Evolutionary conservation across 2,797 vertebrate genomes (phyloP).

Genomic region (Protonibea diacanthus): DNA sequence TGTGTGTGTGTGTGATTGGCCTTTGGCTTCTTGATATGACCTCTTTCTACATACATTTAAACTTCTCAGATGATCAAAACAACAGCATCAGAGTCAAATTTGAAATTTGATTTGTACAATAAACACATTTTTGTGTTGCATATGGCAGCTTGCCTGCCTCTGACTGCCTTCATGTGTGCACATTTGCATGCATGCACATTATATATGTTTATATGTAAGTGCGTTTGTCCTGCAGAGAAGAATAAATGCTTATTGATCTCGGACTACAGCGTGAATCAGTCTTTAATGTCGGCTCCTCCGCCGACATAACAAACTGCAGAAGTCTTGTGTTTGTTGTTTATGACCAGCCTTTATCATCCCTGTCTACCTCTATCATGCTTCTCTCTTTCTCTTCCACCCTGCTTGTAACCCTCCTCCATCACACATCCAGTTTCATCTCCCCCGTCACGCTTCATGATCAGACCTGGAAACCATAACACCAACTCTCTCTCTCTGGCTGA

Average conservation of each 20-base stretch:
- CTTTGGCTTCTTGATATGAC: background rate
- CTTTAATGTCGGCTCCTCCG: slow-evolving; percentile 39
- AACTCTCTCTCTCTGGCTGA: slow-evolving; percentile 18
- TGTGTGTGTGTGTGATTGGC: background rate
- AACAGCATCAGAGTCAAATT: background rate
- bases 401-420: slow-evolving; percentile 20
- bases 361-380: slow-evolving; percentile 44
- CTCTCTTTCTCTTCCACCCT: background rate
- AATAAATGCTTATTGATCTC: slow-evolving; percentile 67
- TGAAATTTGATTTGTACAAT: background rate
- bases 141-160: background rate
- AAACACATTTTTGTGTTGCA: background rate
- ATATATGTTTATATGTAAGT: slow-evolving; percentile 6
- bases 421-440: slow-evolving; percentile 40
- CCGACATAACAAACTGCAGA: slow-evolving; percentile 43
- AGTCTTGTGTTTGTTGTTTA: slow-evolving; percentile 65
- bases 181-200: slow-evolving; percentile 14
- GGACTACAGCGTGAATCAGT: slow-evolving; percentile 26
- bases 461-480: slow-evolving; percentile 37
- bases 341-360: slow-evolving; percentile 54
- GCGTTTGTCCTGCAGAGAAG: slow-evolving; percentile 44
- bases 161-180: background rate
- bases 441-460: slow-evolving; percentile 44
- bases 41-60: background rate
- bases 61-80: slow-evolving; percentile 1